A percentile compares a stretch with the other conserved stretches of the same genome.
Conservation (phyloP, 2,797 vertebrate species). For the Myoxocephalus aenaeus region DNA sequence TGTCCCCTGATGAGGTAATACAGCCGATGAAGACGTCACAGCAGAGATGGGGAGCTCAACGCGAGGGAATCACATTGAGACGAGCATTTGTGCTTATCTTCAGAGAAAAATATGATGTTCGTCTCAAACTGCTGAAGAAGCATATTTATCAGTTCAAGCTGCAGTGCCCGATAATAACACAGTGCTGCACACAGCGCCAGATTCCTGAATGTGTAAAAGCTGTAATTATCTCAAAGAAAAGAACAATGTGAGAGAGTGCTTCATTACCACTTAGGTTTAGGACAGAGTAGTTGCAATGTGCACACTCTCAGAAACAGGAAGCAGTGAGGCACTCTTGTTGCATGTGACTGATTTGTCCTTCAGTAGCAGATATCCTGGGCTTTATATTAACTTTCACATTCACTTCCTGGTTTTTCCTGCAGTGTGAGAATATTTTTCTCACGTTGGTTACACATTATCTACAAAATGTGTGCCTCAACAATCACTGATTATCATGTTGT, state of each 20-base stretch:
- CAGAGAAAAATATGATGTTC: constrained; percentile 61
- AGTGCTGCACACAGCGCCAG: constrained; percentile 48
- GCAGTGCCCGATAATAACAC: constrained; percentile 67
- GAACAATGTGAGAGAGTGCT: constrained; percentile 68
- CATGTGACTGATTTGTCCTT: constrained; percentile 64
- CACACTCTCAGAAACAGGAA: constrained; percentile 15
- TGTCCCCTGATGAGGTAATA: constrained; percentile 49
- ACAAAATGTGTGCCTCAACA: background rate
- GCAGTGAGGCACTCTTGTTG: constrained; percentile 28
- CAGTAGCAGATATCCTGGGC: constrained; percentile 33
- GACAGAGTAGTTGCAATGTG: constrained; percentile 23
- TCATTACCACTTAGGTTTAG: constrained; percentile 68
- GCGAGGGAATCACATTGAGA: constrained; percentile 33
- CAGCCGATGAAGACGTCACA: constrained; percentile 43
- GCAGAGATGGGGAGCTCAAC: constrained; percentile 38
- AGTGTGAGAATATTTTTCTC: constrained; percentile 14
- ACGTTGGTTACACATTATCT: constrained; percentile 23
- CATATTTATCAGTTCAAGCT: constrained; percentile 64
- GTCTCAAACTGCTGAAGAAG: constrained; percentile 70
- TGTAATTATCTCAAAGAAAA: constrained; percentile 75
- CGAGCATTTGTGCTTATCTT: constrained; percentile 66
- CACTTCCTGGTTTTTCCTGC: constrained; percentile 45
- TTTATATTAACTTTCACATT: constrained; percentile 72
- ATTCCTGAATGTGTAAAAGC: constrained; percentile 73
- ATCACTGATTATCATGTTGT: background rate